Conservation (phyloP, 2,113 vertebrate species). For the Pangasianodon gigas region DNA sequence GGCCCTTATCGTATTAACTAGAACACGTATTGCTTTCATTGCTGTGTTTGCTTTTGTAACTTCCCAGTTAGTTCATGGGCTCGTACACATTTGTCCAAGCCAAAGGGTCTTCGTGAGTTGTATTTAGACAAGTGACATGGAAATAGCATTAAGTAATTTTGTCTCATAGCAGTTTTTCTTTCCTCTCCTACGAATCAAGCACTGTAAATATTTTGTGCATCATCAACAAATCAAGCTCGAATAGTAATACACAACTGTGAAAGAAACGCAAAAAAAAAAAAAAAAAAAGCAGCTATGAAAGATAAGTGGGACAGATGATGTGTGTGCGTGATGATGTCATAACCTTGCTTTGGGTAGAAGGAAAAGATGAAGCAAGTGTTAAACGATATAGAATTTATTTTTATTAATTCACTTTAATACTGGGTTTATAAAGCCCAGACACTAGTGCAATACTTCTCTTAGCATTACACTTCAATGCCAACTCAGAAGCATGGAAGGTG, state of each 20-base stretch:
- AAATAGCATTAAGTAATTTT: neutral
- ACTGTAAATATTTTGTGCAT: constrained; percentile 42
- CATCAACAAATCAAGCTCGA: constrained; percentile 11
- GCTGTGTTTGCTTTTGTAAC: constrained; percentile 19
- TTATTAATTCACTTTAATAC: constrained; percentile 44
- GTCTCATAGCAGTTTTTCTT: neutral
- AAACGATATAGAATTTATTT: constrained; percentile 43
- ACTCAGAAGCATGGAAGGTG: constrained; percentile 63
- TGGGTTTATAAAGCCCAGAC: constrained; percentile 47
- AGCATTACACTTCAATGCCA: constrained; percentile 55
- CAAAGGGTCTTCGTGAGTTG: neutral
- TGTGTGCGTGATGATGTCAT: constrained; percentile 14
- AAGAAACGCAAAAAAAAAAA: constrained; percentile 14
- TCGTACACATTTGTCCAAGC: neutral
- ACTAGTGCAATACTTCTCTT: constrained; percentile 57
- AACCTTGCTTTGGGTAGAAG: constrained; percentile 34
- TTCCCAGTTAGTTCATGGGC: neutral
- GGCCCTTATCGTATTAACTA: constrained; percentile 38
- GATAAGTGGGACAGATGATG: neutral
- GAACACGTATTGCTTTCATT: constrained; percentile 34
- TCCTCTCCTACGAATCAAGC: neutral
- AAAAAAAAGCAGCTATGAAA: constrained; percentile 29
- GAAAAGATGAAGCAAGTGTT: constrained; percentile 45
- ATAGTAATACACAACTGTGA: constrained; percentile 44
- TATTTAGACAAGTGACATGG: constrained; percentile 14